Percentiles rank a stretch among this genome's conserved stretches.
phyloP scores from a whole-genome alignment of 2,113 vertebrate genomes.

The Planiliza haematocheilus region DNA sequence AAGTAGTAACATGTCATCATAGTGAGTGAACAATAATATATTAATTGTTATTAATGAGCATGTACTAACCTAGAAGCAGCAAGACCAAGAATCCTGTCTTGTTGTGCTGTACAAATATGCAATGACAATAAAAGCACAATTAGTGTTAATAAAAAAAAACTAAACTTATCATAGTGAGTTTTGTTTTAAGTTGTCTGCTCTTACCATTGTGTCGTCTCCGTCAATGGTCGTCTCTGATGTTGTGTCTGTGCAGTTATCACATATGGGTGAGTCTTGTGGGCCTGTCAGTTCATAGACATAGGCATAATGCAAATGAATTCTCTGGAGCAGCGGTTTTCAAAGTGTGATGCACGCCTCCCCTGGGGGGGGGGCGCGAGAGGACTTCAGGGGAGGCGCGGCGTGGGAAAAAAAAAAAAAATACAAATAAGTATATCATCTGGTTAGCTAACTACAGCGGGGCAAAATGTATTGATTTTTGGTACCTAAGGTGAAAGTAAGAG shows the following conservation, averaged over 20 bases:
- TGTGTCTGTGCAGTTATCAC: neutral
- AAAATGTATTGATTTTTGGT: too few species aligned
- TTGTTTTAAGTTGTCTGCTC: neutral
- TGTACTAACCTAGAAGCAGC: neutral
- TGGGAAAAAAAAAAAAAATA: too few species aligned
- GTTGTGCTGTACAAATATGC: neutral
- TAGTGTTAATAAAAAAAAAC: neutral
- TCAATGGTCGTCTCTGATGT: neutral
- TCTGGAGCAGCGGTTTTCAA: too few species aligned
- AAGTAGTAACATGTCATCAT: neutral
- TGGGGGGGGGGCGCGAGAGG: too few species aligned
- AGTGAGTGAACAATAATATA: neutral
- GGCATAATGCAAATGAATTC: neutral
- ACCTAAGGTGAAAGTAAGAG: too few species aligned
- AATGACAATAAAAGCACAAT: too few species aligned
- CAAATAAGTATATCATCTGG: too few species aligned
- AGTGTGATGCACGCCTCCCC: too few species aligned
- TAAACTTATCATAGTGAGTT: too few species aligned
- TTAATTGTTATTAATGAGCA: neutral
- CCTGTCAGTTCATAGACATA: neutral
- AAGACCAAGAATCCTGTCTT: slow-evolving; percentile 1
- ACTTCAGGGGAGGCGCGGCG: too few species aligned
- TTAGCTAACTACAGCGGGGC: too few species aligned
- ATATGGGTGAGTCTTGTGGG: neutral
- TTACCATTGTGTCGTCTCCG: neutral